A percentile compares a stretch with the other conserved stretches of the same genome.
Conservation (phyloP, 2,888 invertebrate genomes). For the Diaprepes abbreviatus region DNA sequence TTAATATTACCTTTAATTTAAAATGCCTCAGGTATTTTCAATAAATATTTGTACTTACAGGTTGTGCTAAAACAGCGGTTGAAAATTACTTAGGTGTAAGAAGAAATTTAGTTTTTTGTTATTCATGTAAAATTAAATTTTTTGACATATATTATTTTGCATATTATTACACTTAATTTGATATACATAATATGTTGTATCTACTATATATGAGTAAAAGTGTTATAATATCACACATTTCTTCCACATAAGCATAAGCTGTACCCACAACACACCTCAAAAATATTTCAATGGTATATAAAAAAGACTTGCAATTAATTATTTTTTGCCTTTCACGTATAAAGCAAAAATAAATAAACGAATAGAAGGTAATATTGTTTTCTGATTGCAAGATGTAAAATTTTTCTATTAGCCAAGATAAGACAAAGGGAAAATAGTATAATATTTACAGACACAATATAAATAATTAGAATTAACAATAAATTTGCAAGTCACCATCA, state of each 20-base stretch:
- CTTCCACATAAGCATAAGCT: constrained; percentile 3
- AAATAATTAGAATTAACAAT: neutral
- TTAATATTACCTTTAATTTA: too few species aligned
- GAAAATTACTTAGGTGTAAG: too few species aligned
- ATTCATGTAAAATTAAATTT: too few species aligned
- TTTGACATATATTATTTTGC: too few species aligned
- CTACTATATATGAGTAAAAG: constrained; percentile 13
- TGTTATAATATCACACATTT: constrained; percentile 14
- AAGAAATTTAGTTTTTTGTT: too few species aligned
- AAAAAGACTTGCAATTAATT: constrained; percentile 34
- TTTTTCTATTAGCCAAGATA: neutral
- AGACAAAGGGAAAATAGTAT: neutral
- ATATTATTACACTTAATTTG: too few species aligned
- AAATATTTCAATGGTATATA: constrained; percentile 31
- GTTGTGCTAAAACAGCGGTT: too few species aligned
- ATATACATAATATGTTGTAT: too few species aligned
- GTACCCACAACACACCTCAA: constrained; percentile 32
- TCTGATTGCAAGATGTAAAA: constrained; percentile 5
- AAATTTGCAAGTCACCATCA: neutral
- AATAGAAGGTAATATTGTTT: constrained; percentile 3
- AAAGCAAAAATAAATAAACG: constrained; percentile 1
- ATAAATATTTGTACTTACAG: too few species aligned
- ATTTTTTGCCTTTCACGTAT: constrained; percentile 35
- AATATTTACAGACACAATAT: neutral
- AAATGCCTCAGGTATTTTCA: too few species aligned